Evolutionary conservation across 2,113 vertebrate species (phyloP).

Genomic region (Centropus bengalensis): DNA sequence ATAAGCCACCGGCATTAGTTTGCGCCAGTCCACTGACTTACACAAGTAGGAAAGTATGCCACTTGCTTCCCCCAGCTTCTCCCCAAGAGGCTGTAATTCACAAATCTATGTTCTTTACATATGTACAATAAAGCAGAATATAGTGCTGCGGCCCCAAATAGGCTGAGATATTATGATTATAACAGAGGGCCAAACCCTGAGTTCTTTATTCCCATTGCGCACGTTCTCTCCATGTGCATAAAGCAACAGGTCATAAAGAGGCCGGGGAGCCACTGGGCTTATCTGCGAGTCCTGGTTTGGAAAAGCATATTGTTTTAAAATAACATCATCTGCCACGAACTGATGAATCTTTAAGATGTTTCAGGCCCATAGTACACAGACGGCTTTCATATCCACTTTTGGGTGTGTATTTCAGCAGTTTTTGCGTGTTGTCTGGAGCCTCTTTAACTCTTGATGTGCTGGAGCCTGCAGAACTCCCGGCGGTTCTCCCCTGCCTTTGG

Average conservation of each 20-base stretch:
- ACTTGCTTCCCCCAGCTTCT: neutral
- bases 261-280: neutral
- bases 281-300: neutral
- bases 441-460: slow-evolving; percentile 11
- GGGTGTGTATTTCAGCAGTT: neutral
- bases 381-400: neutral
- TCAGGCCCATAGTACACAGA: neutral
- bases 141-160: neutral
- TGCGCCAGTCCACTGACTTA: neutral
- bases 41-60: neutral
- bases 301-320: neutral
- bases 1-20: neutral
- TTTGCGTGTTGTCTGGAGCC: neutral
- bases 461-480: neutral
- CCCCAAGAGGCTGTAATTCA: neutral
- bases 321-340: neutral
- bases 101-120: neutral
- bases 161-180: neutral
- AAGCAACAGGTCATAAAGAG: neutral
- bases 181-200: neutral
- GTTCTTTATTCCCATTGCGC: neutral
- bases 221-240: neutral
- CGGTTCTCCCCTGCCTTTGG: neutral
- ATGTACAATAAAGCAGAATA: neutral
- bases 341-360: neutral